Base-by-base conservation (phyloP, 2,888 invertebrate species). In the Acronicta leporina region DNA sequence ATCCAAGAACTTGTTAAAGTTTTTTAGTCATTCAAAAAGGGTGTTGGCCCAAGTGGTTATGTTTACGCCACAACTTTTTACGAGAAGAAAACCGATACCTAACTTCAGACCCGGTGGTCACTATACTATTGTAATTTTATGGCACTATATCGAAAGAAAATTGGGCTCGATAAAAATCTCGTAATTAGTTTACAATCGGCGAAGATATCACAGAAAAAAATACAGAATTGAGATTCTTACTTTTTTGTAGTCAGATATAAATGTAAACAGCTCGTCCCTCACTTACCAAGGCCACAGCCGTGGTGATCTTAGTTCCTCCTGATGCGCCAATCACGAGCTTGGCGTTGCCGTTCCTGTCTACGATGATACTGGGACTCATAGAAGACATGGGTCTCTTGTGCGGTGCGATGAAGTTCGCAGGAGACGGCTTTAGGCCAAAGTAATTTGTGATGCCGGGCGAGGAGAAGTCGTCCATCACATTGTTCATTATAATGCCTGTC, bases 381-480 rank as follows among this genome's bases (percentile, higher is more conserved):
- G 98, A 98, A 7, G 98, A 98, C 80, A 98, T 87, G 0, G 98
- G 97, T 27, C 97, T 91, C 87, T 98, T 98, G 50, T 96, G 96
- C 0, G 98, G 97, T 47, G 87, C 92, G 71, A 98, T 97, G 81
- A 95, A 97, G 92, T 99, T 99, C 9, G 96, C 96, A 0, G 96
- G 96, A 0, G 98, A 97, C 0, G 97, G 97, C 48, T 96, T 96
- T 11, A 98, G 75, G 1, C 95, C 96, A 85, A 97, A 97, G 65
- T 92, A 95, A 82, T 97, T 97, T 0, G 95, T 93, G 61, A 96
- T 95, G 27, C 96, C 96, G 0, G 97, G 97, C 0, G 97, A 96
- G 0, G 98, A 97, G 88, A 99, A 99, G 85, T 99, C 99, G 76
- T 98, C 98, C 98, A 99, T 99, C 67, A 98, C 97, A 86, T 98